phyloP scores from a whole-genome alignment of 2,888 invertebrate genomes.

The Drosophila macrospina region DNA sequence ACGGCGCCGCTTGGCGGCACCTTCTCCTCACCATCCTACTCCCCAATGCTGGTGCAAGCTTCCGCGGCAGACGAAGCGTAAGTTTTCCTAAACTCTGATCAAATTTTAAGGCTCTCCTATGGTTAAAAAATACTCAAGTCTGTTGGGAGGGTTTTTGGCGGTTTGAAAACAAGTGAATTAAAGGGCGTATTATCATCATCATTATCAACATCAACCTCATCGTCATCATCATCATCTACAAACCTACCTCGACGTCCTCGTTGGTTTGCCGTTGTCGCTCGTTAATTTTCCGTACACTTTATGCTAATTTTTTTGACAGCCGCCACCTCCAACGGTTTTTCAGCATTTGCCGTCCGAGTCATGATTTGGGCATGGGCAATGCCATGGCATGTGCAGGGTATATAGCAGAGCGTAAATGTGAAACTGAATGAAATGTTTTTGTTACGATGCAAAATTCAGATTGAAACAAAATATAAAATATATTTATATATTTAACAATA shows the following conservation, averaged over 20 bases:
- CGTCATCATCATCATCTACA: not conserved
- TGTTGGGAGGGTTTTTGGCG: conserved; percentile 20
- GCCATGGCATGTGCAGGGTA: conserved; percentile 24
- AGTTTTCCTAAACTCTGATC: conserved; percentile 56
- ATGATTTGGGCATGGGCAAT: conserved; percentile 47
- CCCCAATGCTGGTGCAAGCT: conserved; percentile 73
- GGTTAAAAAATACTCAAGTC: not conserved
- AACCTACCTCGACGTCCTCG: conserved; percentile 3
- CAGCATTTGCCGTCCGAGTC: conserved; percentile 41
- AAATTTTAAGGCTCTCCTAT: no score
- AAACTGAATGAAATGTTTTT: not conserved
- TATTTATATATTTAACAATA: no score
- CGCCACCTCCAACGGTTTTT: conserved; percentile 41
- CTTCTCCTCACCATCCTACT: conserved; percentile 26
- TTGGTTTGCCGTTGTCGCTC: conserved; percentile 58
- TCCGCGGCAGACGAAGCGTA: conserved; percentile 85
- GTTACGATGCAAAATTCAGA: not conserved
- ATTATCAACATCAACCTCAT: conserved; percentile 14
- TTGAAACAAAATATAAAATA: no score
- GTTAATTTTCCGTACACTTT: conserved; percentile 72
- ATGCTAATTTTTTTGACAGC: conserved; percentile 76
- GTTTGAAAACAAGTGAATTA: conserved; percentile 59
- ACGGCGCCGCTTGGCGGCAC: conserved; percentile 66
- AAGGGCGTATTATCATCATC: conserved; percentile 60
- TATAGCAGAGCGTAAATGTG: not conserved